A percentile compares a stretch with the other conserved stretches of the same genome.
These are phyloP conservation scores for Stenchaetothrips biformis DNA, from an alignment of 2,888 invertebrate genomes.

Conservation along the genomic window DNA sequence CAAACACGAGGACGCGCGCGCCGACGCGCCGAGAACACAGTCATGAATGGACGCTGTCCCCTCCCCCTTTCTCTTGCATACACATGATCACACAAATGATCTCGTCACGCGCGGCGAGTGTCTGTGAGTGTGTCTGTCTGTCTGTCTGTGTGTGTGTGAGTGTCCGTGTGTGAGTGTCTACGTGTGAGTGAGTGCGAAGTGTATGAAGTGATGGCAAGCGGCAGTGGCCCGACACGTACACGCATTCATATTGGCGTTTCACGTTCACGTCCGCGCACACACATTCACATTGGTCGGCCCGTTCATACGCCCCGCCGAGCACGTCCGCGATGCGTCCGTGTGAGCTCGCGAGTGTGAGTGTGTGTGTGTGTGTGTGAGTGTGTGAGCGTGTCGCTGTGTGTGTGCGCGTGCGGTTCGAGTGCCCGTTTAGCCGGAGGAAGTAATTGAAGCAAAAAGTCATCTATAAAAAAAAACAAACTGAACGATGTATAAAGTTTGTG, in stretches of 20 bases:
- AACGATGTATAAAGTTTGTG: too few species aligned
- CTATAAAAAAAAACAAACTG: too few species aligned
- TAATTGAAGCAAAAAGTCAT: too few species aligned
- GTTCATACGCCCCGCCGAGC: neutral
- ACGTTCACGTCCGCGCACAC: neutral
- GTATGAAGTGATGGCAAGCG: too few species aligned
- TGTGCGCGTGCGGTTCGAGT: neutral
- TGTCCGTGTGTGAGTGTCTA: neutral
- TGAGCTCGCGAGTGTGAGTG: neutral
- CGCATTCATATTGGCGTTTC: neutral
- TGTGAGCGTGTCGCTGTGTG: neutral
- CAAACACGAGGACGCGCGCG: too few species aligned
- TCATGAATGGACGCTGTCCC: too few species aligned
- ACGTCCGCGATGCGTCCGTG: neutral
- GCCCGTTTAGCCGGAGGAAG: too few species aligned
- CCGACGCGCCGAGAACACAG: too few species aligned
- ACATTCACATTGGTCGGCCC: conserved; percentile 6
- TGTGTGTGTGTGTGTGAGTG: neutral
- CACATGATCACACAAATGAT: too few species aligned
- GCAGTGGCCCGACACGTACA: neutral
- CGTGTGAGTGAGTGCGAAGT: neutral
- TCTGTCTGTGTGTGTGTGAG: neutral
- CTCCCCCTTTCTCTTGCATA: too few species aligned
- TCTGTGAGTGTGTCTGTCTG: neutral
- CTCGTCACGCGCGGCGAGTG: too few species aligned